These are phyloP conservation scores for Drosophila ironensis DNA, from an alignment of 1,140 invertebrate genomes.

Conservation along the genomic window DNA sequence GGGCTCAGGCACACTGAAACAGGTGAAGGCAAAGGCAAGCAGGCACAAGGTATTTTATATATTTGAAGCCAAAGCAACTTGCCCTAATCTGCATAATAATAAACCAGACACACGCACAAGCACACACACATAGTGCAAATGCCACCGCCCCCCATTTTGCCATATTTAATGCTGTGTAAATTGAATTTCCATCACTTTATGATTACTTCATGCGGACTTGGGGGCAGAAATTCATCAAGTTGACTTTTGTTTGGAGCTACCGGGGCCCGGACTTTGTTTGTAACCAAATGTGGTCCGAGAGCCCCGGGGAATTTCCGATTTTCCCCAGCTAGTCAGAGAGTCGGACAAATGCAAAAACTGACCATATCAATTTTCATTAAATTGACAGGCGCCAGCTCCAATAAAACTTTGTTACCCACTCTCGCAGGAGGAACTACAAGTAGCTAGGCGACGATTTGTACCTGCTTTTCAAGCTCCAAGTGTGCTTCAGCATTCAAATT, in stretches of 20 bases:
- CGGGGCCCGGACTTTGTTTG: not conserved
- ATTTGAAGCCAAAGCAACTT: conserved; percentile 43
- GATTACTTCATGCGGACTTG: conserved; percentile 69
- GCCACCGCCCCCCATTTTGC: conserved; percentile 43
- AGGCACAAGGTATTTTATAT: conserved; percentile 34
- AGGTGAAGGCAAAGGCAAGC: conserved; percentile 30
- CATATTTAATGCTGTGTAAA: conserved; percentile 77
- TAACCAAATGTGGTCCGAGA: not conserved
- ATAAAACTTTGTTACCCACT: conserved; percentile 43
- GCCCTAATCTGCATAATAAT: conserved; percentile 78
- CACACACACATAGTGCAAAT: conserved; percentile 50
- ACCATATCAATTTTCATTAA: conserved; percentile 47
- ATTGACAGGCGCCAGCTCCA: conserved; percentile 19
- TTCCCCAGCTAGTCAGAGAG: not conserved
- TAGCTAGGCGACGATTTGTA: conserved; percentile 1
- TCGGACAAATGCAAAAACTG: conserved; percentile 1
- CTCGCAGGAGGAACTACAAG: not conserved
- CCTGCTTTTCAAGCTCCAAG: conserved; percentile 4
- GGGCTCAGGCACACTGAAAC: not conserved
- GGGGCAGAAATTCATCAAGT: conserved; percentile 55
- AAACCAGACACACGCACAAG: conserved; percentile 65
- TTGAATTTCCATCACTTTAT: conserved; percentile 80
- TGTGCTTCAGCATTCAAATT: conserved; percentile 37
- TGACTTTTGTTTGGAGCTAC: conserved; percentile 19
- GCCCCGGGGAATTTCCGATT: not conserved